phyloP scores from a whole-genome alignment of 2,797 vertebrate species.

The Enteromius radiatus region DNA sequence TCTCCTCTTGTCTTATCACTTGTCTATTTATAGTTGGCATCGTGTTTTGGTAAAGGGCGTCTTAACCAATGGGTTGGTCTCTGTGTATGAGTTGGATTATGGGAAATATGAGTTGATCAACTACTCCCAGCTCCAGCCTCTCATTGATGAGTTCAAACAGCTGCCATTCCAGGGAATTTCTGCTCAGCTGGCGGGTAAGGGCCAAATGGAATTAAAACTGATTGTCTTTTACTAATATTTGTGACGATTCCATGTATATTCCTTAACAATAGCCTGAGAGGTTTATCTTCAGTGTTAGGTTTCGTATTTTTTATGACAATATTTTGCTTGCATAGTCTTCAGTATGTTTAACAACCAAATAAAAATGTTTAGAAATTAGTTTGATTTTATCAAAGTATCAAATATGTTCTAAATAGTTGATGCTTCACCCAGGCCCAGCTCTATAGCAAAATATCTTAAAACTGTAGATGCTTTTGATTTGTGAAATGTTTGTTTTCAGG shows the following conservation, averaged over 20 bases:
- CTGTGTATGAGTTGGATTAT: slow-evolving; percentile 90
- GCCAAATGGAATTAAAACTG: background rate
- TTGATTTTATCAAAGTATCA: background rate
- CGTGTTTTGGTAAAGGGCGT: slow-evolving; percentile 88
- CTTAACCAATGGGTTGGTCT: slow-evolving; percentile 86
- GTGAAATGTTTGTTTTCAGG: slow-evolving; percentile 66
- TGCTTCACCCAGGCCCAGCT: background rate
- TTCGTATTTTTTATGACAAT: background rate
- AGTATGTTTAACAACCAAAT: background rate
- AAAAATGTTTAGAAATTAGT: too few species aligned
- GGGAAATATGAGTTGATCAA: slow-evolving; percentile 89
- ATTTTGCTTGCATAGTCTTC: background rate
- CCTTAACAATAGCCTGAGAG: too few species aligned
- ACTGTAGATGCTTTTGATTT: background rate
- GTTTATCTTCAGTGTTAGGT: too few species aligned
- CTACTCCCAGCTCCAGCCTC: slow-evolving; percentile 78
- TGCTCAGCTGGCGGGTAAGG: slow-evolving; percentile 89
- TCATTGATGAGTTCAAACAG: slow-evolving; percentile 85
- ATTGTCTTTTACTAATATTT: too few species aligned
- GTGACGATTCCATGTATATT: too few species aligned
- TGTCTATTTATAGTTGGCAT: slow-evolving; percentile 83
- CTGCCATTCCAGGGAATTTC: slow-evolving; percentile 91
- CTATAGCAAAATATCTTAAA: background rate
- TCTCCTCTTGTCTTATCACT: background rate
- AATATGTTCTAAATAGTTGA: background rate